phyloP scores from a whole-genome alignment of 2,113 vertebrate genomes.

The Progne subis region DNA sequence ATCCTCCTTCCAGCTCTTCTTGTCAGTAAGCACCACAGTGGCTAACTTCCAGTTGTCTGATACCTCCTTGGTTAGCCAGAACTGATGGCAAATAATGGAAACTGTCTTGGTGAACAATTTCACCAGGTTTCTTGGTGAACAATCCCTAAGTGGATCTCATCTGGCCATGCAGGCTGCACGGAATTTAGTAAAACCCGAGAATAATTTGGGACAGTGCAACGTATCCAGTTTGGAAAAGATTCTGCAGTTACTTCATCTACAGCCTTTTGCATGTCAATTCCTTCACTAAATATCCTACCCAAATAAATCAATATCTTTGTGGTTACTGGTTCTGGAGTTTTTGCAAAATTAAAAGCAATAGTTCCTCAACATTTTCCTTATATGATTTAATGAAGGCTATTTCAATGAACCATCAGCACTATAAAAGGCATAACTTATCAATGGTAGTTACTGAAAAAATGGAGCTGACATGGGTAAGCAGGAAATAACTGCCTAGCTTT shows the following conservation, averaged over 20 bases:
- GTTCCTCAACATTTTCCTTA: constrained; percentile 10
- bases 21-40: no score
- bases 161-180: background rate
- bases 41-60: background rate
- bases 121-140: background rate
- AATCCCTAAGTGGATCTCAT: background rate
- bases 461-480: background rate
- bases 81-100: background rate
- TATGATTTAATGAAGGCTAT: background rate
- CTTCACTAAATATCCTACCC: background rate
- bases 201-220: background rate
- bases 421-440: background rate
- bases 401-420: background rate
- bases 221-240: background rate
- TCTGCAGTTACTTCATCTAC: background rate
- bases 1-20: background rate
- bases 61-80: background rate
- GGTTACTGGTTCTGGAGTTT: background rate
- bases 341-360: background rate
- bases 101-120: background rate
- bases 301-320: background rate
- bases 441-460: background rate
- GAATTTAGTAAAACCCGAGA: background rate
- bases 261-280: background rate
- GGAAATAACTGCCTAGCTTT: constrained; percentile 31